These are phyloP conservation scores for Microplitis deprimator DNA, from an alignment of 2,888 invertebrate genomes.

Conservation along the genomic window DNA sequence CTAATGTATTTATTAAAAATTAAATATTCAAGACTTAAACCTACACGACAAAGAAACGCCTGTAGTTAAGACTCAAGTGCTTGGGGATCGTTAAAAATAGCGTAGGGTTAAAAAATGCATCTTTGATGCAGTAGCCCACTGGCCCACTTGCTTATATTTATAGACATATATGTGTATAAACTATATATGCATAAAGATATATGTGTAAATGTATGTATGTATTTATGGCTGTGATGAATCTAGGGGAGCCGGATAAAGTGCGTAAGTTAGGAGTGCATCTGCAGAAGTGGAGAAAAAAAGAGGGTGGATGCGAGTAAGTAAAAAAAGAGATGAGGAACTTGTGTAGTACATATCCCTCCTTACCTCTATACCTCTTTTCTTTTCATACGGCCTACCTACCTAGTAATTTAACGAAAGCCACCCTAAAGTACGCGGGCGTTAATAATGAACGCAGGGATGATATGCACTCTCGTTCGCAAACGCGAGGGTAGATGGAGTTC, in stretches of 20 bases:
- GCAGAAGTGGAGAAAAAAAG: slow-evolving; percentile 12
- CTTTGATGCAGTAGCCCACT: slow-evolving; percentile 59
- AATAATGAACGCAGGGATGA: slow-evolving; percentile 67
- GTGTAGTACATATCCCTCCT: slow-evolving; percentile 43
- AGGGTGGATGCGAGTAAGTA: slow-evolving; percentile 35
- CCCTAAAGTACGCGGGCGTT: slow-evolving; percentile 57
- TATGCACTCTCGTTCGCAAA: slow-evolving; percentile 39
- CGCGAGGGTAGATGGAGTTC: slow-evolving; percentile 50
- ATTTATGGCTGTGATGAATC: slow-evolving; percentile 11
- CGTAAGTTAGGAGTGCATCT: slow-evolving; percentile 5
- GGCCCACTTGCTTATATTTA: slow-evolving; percentile 57
- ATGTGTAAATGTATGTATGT: slow-evolving; percentile 21
- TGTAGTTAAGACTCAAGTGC: background rate
- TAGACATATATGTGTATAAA: slow-evolving; percentile 19
- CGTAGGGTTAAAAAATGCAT: slow-evolving; percentile 22
- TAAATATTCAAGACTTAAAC: background rate
- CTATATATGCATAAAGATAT: background rate
- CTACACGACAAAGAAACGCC: too few relatives aligned
- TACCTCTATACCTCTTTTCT: slow-evolving; percentile 44
- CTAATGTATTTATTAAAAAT: background rate
- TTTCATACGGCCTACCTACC: slow-evolving; percentile 42
- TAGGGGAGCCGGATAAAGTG: slow-evolving; percentile 8
- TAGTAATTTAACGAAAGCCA: slow-evolving; percentile 53
- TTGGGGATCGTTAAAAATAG: too few relatives aligned
- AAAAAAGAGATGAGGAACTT: slow-evolving; percentile 39